phyloP scores from a whole-genome alignment of 2,113 vertebrate genomes.

The Oreochromis niloticus region DNA sequence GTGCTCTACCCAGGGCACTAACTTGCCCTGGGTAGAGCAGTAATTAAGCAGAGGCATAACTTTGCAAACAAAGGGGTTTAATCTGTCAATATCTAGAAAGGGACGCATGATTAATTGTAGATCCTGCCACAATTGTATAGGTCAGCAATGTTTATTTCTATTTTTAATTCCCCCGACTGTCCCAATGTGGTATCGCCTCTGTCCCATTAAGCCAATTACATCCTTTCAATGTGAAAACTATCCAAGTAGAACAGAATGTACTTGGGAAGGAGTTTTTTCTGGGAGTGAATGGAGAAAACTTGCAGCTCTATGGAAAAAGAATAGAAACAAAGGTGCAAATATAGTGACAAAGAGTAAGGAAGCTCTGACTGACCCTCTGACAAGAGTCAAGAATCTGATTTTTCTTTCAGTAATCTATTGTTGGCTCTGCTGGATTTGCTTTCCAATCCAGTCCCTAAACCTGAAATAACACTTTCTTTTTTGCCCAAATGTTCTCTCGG shows the following conservation, averaged over 20 bases:
- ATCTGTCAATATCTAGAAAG: not conserved
- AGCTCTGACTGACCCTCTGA: not conserved
- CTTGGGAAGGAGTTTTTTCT: not conserved
- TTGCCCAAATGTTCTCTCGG: not conserved
- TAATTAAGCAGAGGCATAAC: not conserved
- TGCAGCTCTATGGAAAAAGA: not conserved
- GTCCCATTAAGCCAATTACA: not conserved
- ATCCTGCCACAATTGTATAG: not conserved
- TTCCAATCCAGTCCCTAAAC: not conserved
- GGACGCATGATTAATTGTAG: not conserved
- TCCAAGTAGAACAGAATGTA: not conserved
- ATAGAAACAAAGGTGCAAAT: not conserved
- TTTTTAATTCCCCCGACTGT: not conserved
- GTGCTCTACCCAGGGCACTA: not conserved
- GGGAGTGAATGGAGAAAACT: not conserved
- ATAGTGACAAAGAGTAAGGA: not conserved
- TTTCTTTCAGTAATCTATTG: not conserved
- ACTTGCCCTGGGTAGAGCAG: not conserved
- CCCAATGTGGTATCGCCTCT: not conserved
- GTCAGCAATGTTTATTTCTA: not conserved
- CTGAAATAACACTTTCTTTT: not conserved
- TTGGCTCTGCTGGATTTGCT: not conserved
- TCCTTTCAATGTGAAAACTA: not conserved
- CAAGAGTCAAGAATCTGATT: not conserved
- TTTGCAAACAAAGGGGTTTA: slow-evolving; percentile 10